Evolutionary conservation across 35 echinoderm and acorn worm genomes (phyloP).

Genomic region (Hemicentrotus pulcherrimus): DNA sequence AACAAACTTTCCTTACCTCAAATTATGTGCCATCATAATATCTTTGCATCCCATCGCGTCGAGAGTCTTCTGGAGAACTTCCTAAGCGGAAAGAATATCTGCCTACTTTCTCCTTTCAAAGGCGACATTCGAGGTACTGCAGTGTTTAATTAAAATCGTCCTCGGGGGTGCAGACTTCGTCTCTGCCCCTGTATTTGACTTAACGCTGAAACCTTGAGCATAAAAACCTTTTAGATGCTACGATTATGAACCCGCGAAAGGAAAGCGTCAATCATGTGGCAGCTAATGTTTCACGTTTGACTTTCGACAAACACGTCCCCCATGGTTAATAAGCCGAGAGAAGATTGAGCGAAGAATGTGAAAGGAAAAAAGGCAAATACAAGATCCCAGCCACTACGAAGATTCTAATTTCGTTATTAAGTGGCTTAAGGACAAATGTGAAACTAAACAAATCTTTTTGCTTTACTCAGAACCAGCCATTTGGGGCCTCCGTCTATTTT

Average conservation of each 20-base stretch:
- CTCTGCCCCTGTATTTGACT: neutral
- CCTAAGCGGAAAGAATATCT: neutral
- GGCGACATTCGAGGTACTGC: neutral
- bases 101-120: neutral
- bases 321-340: neutral
- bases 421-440: neutral
- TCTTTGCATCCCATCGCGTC: neutral
- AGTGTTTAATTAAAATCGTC: neutral
- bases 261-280: slow-evolving; percentile 7
- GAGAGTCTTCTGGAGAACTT: neutral
- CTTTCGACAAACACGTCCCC: neutral
- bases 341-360: neutral
- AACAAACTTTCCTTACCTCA: neutral
- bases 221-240: slow-evolving; percentile 13
- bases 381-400: neutral
- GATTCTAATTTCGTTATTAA: neutral
- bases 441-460: neutral
- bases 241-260: neutral
- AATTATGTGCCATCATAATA: neutral
- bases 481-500: too few relatives aligned
- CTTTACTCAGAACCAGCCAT: neutral
- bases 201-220: neutral
- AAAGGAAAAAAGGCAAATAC: neutral
- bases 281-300: neutral
- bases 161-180: neutral